Percentiles rank a stretch among this genome's conserved stretches.
phyloP scores from a whole-genome alignment of 1,140 invertebrate genomes.

The Drosophila aff. region DNA sequence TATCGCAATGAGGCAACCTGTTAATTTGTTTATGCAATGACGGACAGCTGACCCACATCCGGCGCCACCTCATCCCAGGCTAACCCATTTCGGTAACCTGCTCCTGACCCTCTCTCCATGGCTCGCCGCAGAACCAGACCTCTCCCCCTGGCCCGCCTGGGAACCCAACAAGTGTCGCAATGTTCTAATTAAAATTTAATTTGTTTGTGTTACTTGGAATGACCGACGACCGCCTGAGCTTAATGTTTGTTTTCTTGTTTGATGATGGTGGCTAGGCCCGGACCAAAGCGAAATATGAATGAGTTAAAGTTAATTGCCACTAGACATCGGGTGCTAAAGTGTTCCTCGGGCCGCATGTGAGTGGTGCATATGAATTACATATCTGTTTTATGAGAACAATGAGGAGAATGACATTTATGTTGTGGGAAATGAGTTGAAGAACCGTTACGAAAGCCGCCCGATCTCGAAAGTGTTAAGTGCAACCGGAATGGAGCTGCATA shows the following conservation, averaged over 20 bases:
- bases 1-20: conserved; percentile 37
- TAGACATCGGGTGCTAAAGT: conserved; percentile 36
- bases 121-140: conserved; percentile 5
- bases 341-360: conserved; percentile 44
- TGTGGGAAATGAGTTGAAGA: conserved; percentile 58
- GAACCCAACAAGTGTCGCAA: conserved; percentile 59
- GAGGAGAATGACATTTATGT: conserved; percentile 64
- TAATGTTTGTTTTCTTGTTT: conserved; percentile 43
- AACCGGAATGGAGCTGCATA: conserved; percentile 30
- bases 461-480: conserved; percentile 56
- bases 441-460: conserved; percentile 44
- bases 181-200: conserved; percentile 79
- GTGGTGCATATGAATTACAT: conserved; percentile 52
- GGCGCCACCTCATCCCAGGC: background rate
- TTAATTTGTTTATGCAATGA: conserved; percentile 37
- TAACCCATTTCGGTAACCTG: conserved; percentile 46
- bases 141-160: conserved; percentile 6
- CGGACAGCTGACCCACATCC: conserved; percentile 40
- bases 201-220: conserved; percentile 65
- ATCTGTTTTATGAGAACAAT: conserved; percentile 49
- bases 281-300: conserved; percentile 21
- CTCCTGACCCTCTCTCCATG: conserved; percentile 31
- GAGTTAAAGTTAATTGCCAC: conserved; percentile 28
- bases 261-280: conserved; percentile 19
- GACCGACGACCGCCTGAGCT: conserved; percentile 72